Percentiles rank a stretch among this genome's conserved stretches.
phyloP scores from a whole-genome alignment of 2,797 vertebrate genomes.

The Halcyon chelicuti region DNA sequence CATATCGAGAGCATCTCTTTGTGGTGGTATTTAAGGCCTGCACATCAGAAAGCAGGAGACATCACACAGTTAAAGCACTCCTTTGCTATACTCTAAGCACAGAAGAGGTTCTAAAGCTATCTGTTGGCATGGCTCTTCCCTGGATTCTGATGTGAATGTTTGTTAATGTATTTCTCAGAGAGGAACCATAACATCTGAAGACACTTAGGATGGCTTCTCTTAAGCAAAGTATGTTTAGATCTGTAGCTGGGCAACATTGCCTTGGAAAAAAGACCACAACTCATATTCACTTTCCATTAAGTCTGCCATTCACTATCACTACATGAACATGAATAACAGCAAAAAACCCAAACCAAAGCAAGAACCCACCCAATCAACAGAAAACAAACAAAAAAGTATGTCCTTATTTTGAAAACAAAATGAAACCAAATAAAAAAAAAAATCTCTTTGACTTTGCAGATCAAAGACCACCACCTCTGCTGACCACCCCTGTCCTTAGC shows the following conservation, averaged over 20 bases:
- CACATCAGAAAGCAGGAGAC: background rate
- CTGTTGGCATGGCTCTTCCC: background rate
- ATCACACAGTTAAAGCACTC: background rate
- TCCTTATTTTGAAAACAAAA: background rate
- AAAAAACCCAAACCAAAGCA: background rate
- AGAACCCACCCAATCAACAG: background rate
- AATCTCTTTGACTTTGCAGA: background rate
- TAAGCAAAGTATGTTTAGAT: background rate
- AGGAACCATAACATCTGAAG: background rate
- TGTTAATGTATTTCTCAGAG: background rate
- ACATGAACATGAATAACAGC: background rate
- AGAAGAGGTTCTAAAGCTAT: background rate
- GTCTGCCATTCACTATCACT: background rate
- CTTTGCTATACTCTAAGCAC: background rate
- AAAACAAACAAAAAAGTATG: background rate
- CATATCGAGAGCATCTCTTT: background rate
- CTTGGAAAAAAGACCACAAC: background rate
- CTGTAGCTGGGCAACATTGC: background rate
- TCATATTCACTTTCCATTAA: background rate
- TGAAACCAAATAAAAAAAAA: background rate
- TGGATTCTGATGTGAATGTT: background rate
- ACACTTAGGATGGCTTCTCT: background rate
- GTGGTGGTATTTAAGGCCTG: background rate
- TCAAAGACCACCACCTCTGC: background rate
- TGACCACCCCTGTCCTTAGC: background rate